A percentile compares a stretch with the other conserved stretches of the same genome.
These are phyloP conservation scores for Gibbula magus DNA, from an alignment of 2,888 invertebrate genomes.

Conservation along the genomic window DNA sequence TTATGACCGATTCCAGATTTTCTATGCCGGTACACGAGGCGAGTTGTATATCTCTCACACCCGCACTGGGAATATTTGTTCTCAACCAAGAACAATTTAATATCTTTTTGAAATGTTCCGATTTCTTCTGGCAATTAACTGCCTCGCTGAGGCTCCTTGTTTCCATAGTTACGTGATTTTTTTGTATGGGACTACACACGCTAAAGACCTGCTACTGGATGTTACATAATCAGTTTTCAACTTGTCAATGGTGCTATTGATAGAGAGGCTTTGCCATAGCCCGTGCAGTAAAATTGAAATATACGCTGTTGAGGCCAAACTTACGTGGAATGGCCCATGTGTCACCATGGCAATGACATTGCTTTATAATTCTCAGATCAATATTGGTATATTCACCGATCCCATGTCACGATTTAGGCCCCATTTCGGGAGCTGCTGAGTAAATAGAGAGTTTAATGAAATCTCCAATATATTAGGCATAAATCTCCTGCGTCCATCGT, in stretches of 20 bases:
- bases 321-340: conserved; percentile 15
- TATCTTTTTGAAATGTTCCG: conserved; percentile 26
- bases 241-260: conserved; percentile 26
- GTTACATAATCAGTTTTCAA: conserved; percentile 25
- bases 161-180: conserved; percentile 16
- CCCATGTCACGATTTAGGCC: conserved; percentile 28
- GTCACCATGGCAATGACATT: conserved; percentile 37
- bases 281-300: conserved; percentile 13
- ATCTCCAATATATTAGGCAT: conserved; percentile 45
- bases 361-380: conserved; percentile 45
- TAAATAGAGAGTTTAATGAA: conserved; percentile 49
- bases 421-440: conserved; percentile 41
- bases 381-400: conserved; percentile 47
- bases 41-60: conserved; percentile 2
- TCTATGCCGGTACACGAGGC: neutral
- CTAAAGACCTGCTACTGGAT: conserved; percentile 11
- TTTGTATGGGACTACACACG: conserved; percentile 21
- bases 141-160: conserved; percentile 4
- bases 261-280: neutral
- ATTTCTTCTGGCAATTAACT: conserved; percentile 24
- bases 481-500: conserved; percentile 23
- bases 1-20: neutral
- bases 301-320: conserved; percentile 4
- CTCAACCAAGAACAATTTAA: conserved; percentile 19
- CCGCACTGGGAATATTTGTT: conserved; percentile 19